These are phyloP conservation scores for Saguinus imperator DNA, from an alignment of 2,113 vertebrate genomes.

Conservation along the genomic window DNA sequence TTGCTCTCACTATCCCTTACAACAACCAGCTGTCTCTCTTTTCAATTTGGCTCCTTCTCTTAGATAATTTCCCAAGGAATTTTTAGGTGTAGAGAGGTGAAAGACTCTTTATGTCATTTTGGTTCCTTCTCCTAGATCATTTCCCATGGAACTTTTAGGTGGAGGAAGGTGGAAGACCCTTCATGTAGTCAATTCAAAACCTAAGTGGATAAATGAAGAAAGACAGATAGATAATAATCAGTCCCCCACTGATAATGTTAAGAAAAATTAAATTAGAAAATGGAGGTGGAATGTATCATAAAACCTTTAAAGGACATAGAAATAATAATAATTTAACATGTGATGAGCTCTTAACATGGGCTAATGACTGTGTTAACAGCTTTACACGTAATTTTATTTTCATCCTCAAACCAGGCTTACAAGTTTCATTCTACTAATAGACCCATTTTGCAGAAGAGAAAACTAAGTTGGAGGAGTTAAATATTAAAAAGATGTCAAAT, in stretches of 20 bases:
- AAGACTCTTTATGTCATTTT: too few species aligned
- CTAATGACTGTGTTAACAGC: not conserved
- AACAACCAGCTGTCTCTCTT: not conserved
- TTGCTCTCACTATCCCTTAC: not conserved
- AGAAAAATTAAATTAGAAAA: not conserved
- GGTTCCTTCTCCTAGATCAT: not conserved
- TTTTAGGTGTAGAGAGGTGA: rapidly evolving
- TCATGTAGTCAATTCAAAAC: not conserved
- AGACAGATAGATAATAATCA: not conserved
- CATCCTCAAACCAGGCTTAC: not conserved
- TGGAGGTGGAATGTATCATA: not conserved
- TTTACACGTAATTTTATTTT: not conserved
- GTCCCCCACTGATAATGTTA: not conserved
- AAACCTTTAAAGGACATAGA: not conserved
- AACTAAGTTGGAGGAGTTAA: not conserved
- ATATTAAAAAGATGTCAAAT: not conserved
- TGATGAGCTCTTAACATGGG: not conserved
- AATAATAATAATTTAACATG: not conserved
- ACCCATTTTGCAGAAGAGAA: not conserved
- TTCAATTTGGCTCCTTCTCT: not conserved
- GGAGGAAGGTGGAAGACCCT: not conserved
- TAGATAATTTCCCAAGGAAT: not conserved
- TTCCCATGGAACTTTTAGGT: not conserved
- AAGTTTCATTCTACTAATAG: not conserved
- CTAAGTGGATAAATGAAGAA: not conserved